Evolutionary conservation across 2,797 vertebrate genomes (phyloP), one percentile per base, ranked within the genome.

Genomic region (Knipowitschia caucasica): DNA sequence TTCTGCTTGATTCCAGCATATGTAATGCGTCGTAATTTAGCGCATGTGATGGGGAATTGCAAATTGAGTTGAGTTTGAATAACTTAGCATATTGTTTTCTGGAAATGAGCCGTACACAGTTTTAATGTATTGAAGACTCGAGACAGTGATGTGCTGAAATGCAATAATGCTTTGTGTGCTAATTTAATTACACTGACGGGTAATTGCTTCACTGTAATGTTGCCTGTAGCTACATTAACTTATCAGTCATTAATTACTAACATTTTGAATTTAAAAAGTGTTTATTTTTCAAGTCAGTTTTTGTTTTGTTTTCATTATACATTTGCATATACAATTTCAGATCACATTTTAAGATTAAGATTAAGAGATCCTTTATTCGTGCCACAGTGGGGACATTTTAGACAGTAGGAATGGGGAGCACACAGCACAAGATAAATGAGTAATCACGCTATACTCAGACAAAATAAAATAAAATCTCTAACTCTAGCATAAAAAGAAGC

Each of bases 1-100:
- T 21, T 29, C 53, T 50, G 11, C 29, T 17, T 31, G 17, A 50
- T 66, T 35, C 60, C 59, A 53, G 5, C 62, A 38, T 50, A 9
- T 27, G n/a, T 26, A 25, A 44, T 17, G 43, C 7, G 40, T n/a
- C 15, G 21, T 27, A 15, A 26, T 27, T 44, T 26, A 1, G 5
- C 20, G n/a, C 26, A 14, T 7, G 11, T 15, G 40, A n/a, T 24
- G 15, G n/a, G n/a, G n/a, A 18, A 14, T 15, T 46, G 15, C 15
- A 30, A 31, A 30, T 18, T 3, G 6, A 30, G 26, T 7, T 20
- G 17, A 7, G 17, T 15, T 29, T 47, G 26, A 30, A 30, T 30
- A 30, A 47, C 7, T 47, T 20, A 30, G 2, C 44, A 47, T 30
- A 10, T 8, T 47, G 7, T 45, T 45, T 27, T 45, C 14, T 27